Percentiles rank a stretch among this genome's conserved stretches.
Conservation (phyloP, 2,797 vertebrate species). For the Moxostoma hubbsi region DNA sequence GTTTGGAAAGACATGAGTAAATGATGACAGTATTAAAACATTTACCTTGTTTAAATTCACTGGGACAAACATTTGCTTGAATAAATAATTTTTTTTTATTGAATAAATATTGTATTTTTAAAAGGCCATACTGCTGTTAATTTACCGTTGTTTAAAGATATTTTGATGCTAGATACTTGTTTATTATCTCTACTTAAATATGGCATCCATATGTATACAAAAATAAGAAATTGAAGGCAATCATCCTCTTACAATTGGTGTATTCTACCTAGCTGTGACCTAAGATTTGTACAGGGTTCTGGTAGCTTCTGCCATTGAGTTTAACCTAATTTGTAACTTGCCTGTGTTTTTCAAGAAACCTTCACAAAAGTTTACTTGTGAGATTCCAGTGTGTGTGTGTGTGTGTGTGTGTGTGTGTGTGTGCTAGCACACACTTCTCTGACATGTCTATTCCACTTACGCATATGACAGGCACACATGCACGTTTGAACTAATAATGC, state of each 20-base stretch:
- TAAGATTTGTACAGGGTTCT: neutral
- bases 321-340: slow-evolving; percentile 59
- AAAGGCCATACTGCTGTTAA: too few species aligned
- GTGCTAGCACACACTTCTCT: slow-evolving; percentile 39
- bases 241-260: neutral
- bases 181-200: neutral
- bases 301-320: slow-evolving; percentile 52
- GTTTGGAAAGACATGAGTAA: too few species aligned
- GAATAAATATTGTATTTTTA: too few species aligned
- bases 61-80: too few species aligned
- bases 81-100: too few species aligned
- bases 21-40: too few species aligned
- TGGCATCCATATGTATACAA: neutral
- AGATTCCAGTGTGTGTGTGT: slow-evolving; percentile 42
- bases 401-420: slow-evolving; percentile 42
- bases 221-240: neutral
- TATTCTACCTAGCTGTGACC: neutral
- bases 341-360: slow-evolving; percentile 58
- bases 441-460: slow-evolving; percentile 40
- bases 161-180: neutral
- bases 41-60: too few species aligned
- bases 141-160: neutral
- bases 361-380: slow-evolving; percentile 48
- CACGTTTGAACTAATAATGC: neutral
- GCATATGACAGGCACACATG: slow-evolving; percentile 19